phyloP scores from a whole-genome alignment of 1,140 invertebrate genomes.

The Sarcophaga peregrina region DNA sequence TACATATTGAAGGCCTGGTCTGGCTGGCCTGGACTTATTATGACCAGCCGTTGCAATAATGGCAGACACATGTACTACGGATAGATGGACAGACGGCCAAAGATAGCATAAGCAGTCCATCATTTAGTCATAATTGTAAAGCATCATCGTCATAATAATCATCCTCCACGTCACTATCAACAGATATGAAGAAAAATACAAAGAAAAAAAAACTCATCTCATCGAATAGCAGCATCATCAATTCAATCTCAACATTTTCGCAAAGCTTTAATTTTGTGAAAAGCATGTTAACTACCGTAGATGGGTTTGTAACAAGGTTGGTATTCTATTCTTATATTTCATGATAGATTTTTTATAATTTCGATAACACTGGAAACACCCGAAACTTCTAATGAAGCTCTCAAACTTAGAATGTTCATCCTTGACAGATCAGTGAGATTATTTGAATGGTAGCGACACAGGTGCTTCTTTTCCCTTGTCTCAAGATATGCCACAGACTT shows the following conservation, averaged over 20 bases:
- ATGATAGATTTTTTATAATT: no score
- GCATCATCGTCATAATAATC: constrained; percentile 28
- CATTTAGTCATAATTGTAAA: constrained; percentile 39
- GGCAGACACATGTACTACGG: background rate
- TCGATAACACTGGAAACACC: no score
- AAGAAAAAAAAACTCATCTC: background rate
- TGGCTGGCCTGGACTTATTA: background rate
- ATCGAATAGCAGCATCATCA: background rate
- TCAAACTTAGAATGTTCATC: no score
- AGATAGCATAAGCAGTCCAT: constrained; percentile 32
- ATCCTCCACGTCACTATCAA: constrained; percentile 19
- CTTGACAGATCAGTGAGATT: no score
- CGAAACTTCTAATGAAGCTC: no score
- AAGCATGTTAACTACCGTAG: background rate
- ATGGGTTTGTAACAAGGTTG: no score
- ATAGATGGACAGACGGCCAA: constrained; percentile 19
- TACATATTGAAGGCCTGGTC: background rate
- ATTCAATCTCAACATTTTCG: background rate
- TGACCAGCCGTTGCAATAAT: background rate
- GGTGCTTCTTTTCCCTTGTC: no score
- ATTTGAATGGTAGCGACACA: no score
- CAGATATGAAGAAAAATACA: background rate
- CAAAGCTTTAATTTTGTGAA: background rate
- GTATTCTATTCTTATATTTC: no score
- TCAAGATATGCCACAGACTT: no score